phyloP scores from a whole-genome alignment of 2,797 vertebrate species.

The Trichosurus vulpecula region DNA sequence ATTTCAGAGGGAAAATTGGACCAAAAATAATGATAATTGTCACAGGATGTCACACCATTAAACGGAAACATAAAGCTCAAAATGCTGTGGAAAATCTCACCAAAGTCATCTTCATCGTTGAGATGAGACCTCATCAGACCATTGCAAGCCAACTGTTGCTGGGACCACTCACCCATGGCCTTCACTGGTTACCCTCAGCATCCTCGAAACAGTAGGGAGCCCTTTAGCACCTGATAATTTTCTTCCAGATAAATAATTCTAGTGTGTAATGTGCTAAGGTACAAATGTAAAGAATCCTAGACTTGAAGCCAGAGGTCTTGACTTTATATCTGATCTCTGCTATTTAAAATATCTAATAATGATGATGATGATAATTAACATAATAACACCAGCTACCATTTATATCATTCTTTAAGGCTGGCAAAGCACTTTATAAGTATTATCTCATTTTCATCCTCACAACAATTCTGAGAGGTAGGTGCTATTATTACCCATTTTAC shows the following conservation, averaged over 20 bases:
- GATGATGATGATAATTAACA: neutral
- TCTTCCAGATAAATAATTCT: neutral
- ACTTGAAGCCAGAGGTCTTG: neutral
- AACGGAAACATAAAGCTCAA: constrained; percentile 76
- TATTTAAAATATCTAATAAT: neutral
- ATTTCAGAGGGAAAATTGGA: constrained; percentile 74
- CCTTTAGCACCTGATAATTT: constrained; percentile 24
- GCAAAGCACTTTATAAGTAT: neutral
- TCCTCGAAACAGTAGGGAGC: neutral
- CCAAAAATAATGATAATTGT: constrained; percentile 81
- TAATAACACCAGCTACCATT: neutral
- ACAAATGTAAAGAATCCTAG: neutral
- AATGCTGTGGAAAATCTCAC: constrained; percentile 54
- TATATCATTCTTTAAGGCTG: neutral
- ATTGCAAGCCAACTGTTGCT: constrained; percentile 49
- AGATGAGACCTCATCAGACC: constrained; percentile 39
- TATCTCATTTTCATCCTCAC: neutral
- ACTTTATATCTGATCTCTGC: neutral
- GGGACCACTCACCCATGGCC: neutral
- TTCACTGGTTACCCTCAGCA: neutral
- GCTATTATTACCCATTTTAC: neutral
- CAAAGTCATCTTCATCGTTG: constrained; percentile 28
- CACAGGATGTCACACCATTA: constrained; percentile 75
- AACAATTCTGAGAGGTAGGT: neutral
- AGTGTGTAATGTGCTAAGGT: neutral